phyloP scores from a whole-genome alignment of 2,888 invertebrate species.

The Eristalis arbustorum region DNA sequence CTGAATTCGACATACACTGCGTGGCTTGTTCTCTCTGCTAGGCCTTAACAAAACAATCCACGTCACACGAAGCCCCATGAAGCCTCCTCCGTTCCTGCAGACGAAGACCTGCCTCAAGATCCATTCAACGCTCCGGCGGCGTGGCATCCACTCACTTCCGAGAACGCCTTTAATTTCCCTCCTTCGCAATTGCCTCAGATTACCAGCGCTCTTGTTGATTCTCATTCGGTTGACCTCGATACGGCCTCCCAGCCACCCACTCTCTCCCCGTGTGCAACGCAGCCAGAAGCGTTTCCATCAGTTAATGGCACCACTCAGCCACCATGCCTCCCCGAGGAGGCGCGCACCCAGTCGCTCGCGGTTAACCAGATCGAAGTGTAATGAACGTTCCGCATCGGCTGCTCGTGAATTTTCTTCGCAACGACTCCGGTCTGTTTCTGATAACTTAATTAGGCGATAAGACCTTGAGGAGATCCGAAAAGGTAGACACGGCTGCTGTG shows the following conservation, averaged over 20 bases:
- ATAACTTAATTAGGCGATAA: slow-evolving; percentile 13
- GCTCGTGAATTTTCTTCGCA: slow-evolving; percentile 8
- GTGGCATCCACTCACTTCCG: no score
- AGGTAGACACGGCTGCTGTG: not conserved
- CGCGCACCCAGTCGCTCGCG: not conserved
- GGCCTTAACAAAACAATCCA: no score
- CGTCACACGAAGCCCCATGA: no score
- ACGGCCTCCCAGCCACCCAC: not conserved
- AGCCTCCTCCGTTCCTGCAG: no score
- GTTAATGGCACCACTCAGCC: not conserved
- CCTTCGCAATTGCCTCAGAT: not conserved
- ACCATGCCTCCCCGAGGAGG: not conserved
- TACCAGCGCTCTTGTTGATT: not conserved
- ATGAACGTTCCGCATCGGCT: not conserved
- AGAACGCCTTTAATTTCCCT: not conserved
- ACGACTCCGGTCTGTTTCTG: not conserved
- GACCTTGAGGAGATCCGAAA: slow-evolving; percentile 2
- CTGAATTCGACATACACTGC: no score
- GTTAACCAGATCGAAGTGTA: slow-evolving; percentile 4
- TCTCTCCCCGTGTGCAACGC: not conserved
- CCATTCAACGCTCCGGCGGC: no score
- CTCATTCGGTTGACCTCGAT: not conserved
- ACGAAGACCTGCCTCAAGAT: no score
- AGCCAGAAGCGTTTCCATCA: not conserved
- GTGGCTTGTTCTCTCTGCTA: no score